A percentile compares a stretch with the other conserved stretches of the same genome.
These are phyloP conservation scores for Apamea monoglypha DNA, from an alignment of 2,888 invertebrate species.

Conservation along the genomic window DNA sequence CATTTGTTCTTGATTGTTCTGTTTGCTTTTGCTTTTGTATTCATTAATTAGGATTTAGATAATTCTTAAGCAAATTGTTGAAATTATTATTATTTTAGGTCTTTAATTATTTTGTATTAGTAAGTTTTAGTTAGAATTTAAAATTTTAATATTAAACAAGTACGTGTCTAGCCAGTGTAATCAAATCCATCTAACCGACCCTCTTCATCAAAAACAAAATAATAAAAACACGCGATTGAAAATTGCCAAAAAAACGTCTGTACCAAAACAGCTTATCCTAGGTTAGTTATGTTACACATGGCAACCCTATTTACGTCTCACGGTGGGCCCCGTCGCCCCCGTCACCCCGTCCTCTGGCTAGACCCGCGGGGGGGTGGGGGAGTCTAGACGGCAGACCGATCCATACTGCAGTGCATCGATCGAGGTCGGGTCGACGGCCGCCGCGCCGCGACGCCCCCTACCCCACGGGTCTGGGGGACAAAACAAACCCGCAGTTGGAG, in stretches of 20 bases:
- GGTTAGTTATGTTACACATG: conserved; percentile 69
- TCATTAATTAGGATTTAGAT: neutral
- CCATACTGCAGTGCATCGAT: conserved; percentile 88
- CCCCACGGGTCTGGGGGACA: conserved; percentile 73
- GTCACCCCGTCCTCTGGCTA: conserved; percentile 47
- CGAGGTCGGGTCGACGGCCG: conserved; percentile 80
- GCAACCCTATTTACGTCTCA: conserved; percentile 69
- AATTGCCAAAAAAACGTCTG: conserved; percentile 36
- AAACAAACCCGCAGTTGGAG: conserved; percentile 79
- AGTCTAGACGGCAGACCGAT: conserved; percentile 89
- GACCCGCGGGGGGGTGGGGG: conserved; percentile 66
- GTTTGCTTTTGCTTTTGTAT: conserved; percentile 3
- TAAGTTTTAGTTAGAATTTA: neutral
- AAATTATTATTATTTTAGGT: no score
- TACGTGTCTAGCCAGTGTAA: neutral
- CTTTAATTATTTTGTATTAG: neutral
- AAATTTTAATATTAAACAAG: neutral
- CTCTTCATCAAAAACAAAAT: neutral
- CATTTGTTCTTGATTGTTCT: conserved; percentile 21
- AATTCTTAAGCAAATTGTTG: neutral
- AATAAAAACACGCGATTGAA: neutral
- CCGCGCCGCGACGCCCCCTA: conserved; percentile 73
- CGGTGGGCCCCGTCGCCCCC: conserved; percentile 51
- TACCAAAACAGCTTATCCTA: conserved; percentile 65
- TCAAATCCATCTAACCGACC: neutral